Evolutionary conservation across 2,797 vertebrate species (phyloP).

Genomic region (Pterois miles): DNA sequence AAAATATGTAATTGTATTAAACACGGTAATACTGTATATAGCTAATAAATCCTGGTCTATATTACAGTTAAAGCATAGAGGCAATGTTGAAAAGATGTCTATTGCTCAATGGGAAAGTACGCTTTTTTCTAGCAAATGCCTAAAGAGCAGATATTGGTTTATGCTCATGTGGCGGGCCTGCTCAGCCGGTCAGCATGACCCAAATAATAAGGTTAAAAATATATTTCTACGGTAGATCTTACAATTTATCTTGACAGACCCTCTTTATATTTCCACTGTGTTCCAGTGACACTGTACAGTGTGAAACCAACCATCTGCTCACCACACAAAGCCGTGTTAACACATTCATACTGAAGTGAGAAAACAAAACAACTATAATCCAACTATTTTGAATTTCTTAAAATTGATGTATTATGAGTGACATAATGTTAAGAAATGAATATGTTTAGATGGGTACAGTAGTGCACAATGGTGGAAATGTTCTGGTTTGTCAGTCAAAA

Average conservation of each 20-base stretch:
- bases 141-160: background rate
- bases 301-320: background rate
- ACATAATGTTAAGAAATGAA: background rate
- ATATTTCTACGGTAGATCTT: background rate
- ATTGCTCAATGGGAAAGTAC: background rate
- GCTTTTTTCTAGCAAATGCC: background rate
- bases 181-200: background rate
- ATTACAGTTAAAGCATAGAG: no score
- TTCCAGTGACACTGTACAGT: background rate
- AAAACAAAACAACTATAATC: background rate
- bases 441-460: background rate
- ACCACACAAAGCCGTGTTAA: background rate
- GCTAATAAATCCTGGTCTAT: no score
- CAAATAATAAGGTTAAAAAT: background rate
- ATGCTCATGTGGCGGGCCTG: background rate
- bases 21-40: no score
- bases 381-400: background rate
- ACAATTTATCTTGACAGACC: background rate
- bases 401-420: background rate
- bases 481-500: slow-evolving; percentile 45
- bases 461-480: slow-evolving; percentile 40
- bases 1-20: no score
- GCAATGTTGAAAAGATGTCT: no score
- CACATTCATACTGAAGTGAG: background rate
- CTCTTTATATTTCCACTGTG: background rate